Percentiles rank a stretch among this genome's conserved stretches.
These are phyloP conservation scores for Drosophila colorata DNA, from an alignment of 2,888 invertebrate species.

Conservation along the genomic window DNA sequence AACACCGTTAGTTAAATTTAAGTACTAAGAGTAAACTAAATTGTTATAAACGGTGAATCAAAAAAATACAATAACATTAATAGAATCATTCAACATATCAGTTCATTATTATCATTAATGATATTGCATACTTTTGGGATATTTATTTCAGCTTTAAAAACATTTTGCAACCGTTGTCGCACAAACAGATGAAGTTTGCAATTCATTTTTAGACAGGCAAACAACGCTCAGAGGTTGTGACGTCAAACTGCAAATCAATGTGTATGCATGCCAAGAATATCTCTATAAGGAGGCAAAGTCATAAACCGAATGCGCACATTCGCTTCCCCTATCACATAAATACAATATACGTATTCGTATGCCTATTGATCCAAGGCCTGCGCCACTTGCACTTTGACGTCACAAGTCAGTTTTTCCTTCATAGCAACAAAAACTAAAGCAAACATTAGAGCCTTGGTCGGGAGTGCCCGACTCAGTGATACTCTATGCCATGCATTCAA, in stretches of 20 bases:
- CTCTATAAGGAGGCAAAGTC: constrained; percentile 19
- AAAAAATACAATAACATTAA: too few relatives aligned
- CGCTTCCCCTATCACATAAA: constrained; percentile 11
- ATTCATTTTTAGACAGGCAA: constrained; percentile 6
- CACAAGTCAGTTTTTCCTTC: constrained; percentile 20
- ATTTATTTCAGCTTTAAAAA: not conserved
- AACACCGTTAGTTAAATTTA: too few relatives aligned
- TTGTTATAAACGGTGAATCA: not conserved
- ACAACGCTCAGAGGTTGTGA: constrained; percentile 21
- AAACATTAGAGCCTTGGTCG: not conserved
- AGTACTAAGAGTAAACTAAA: not conserved
- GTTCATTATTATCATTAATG: not conserved
- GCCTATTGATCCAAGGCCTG: constrained; percentile 21
- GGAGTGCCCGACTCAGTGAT: not conserved
- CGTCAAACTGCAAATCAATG: constrained; percentile 48
- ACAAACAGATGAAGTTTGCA: not conserved
- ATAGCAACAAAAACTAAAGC: constrained; percentile 5
- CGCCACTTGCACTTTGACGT: constrained; percentile 51
- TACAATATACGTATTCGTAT: constrained; percentile 14
- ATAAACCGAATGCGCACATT: constrained; percentile 27
- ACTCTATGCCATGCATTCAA: not conserved
- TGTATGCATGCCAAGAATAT: not conserved
- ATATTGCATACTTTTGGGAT: constrained; percentile 43
- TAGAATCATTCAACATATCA: too few relatives aligned
- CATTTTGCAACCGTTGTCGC: not conserved